Evolutionary conservation across 2,113 vertebrate genomes (phyloP).

Genomic region (Peromyscus maniculatus): DNA sequence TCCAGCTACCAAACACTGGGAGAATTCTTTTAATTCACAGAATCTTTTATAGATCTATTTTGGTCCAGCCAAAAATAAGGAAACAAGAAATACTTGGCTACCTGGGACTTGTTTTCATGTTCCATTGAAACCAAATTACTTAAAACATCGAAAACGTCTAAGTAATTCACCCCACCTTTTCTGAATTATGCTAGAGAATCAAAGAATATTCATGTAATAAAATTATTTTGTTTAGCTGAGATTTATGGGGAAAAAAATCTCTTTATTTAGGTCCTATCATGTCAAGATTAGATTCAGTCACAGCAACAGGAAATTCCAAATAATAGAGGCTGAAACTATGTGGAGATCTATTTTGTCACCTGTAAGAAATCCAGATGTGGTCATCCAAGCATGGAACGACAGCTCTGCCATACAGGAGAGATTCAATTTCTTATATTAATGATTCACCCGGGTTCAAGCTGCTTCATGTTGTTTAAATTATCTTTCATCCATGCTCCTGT

Average conservation of each 20-base stretch:
- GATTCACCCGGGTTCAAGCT: background rate
- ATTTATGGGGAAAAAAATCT: background rate
- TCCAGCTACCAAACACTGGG: background rate
- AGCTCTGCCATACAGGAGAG: background rate
- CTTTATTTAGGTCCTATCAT: background rate
- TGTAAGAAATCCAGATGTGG: background rate
- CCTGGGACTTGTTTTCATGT: background rate
- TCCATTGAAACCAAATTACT: constrained; percentile 20
- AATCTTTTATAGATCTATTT: background rate
- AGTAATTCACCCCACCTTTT: background rate
- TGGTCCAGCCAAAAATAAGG: background rate
- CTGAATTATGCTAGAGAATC: background rate
- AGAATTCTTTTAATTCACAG: background rate
- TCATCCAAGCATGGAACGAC: background rate
- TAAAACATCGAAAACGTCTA: background rate
- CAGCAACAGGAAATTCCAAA: background rate
- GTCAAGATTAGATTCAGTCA: background rate
- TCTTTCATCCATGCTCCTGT: background rate
- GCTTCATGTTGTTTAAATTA: background rate
- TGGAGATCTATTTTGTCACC: background rate
- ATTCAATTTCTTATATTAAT: background rate
- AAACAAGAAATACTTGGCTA: background rate
- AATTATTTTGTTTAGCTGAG: constrained; percentile 32
- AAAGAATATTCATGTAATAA: background rate
- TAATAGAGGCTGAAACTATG: background rate